phyloP scores from a whole-genome alignment of 2,797 vertebrate species.

The Meda fulgida region DNA sequence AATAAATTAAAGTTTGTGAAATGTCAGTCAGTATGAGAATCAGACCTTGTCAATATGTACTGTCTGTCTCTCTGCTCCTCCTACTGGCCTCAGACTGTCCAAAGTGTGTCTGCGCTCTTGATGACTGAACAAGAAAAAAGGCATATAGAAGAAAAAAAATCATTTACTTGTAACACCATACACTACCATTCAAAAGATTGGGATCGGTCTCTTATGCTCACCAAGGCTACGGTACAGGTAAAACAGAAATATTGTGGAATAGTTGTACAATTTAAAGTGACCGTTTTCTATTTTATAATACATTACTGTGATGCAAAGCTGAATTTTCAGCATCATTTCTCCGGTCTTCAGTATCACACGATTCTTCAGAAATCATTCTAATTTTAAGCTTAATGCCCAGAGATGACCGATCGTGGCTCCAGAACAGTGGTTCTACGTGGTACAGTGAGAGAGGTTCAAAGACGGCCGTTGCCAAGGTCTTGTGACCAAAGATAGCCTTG shows the following conservation, averaged over 20 bases:
- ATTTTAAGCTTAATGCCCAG: no score
- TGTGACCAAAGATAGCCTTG: no score
- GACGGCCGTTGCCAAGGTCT: no score
- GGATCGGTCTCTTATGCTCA: not conserved
- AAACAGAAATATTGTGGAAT: not conserved
- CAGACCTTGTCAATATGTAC: conserved; percentile 75
- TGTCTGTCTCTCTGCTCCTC: conserved; percentile 68
- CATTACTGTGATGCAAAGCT: not conserved
- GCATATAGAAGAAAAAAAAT: not conserved
- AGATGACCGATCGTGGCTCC: no score
- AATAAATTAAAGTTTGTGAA: not conserved
- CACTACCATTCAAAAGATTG: not conserved
- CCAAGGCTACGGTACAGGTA: not conserved
- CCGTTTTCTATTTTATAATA: not conserved
- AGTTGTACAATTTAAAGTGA: not conserved
- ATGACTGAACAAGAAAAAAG: conserved; percentile 64
- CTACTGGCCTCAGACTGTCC: conserved; percentile 75
- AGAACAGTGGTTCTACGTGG: no score
- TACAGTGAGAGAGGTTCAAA: no score
- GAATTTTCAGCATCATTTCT: not conserved
- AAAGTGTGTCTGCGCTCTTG: conserved; percentile 83
- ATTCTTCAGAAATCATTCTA: not conserved
- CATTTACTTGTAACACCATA: not conserved
- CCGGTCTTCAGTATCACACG: not conserved
- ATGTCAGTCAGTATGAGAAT: not conserved